A percentile compares a stretch with the other conserved stretches of the same genome.
phyloP scores from a whole-genome alignment of 2,888 invertebrate species.

The Laspeyria flexula region DNA sequence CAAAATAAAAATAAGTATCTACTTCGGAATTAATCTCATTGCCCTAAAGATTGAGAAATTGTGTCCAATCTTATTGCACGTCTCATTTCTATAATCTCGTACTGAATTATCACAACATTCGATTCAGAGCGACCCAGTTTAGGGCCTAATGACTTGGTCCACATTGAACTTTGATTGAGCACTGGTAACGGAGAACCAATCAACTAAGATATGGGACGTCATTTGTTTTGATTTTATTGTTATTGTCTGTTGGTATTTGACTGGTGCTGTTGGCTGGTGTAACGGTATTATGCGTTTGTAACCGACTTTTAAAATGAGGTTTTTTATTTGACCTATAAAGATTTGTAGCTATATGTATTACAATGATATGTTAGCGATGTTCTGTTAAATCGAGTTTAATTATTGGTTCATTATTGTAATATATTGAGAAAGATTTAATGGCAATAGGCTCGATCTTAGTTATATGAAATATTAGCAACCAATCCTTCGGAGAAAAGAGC shows the following conservation, averaged over 20 bases:
- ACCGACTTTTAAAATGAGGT: too few relatives aligned
- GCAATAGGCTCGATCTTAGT: too few relatives aligned
- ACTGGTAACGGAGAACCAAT: slow-evolving; percentile 59
- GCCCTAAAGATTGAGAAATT: not conserved
- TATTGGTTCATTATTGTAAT: too few relatives aligned
- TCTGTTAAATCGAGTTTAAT: too few relatives aligned
- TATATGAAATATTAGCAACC: too few relatives aligned
- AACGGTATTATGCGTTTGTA: slow-evolving; percentile 55
- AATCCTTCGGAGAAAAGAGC: too few relatives aligned
- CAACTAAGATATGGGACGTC: slow-evolving; percentile 58
- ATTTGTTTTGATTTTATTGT: slow-evolving; percentile 68
- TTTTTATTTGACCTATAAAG: too few relatives aligned
- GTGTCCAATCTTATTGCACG: slow-evolving; percentile 3
- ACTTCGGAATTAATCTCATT: too few relatives aligned
- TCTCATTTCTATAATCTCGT: slow-evolving; percentile 10
- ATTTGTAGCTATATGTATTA: too few relatives aligned
- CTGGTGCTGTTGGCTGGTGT: slow-evolving; percentile 45
- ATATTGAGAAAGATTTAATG: too few relatives aligned
- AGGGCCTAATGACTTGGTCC: slow-evolving; percentile 58
- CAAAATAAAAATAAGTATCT: too few relatives aligned
- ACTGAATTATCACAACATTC: slow-evolving; percentile 40
- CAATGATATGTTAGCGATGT: too few relatives aligned
- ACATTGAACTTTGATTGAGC: slow-evolving; percentile 55
- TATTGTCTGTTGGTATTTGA: slow-evolving; percentile 56
- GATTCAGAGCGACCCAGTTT: slow-evolving; percentile 50